A percentile compares a stretch with the other conserved stretches of the same genome.
Evolutionary conservation across 2,113 vertebrate species (phyloP).

Genomic region (Mus pahari): DNA sequence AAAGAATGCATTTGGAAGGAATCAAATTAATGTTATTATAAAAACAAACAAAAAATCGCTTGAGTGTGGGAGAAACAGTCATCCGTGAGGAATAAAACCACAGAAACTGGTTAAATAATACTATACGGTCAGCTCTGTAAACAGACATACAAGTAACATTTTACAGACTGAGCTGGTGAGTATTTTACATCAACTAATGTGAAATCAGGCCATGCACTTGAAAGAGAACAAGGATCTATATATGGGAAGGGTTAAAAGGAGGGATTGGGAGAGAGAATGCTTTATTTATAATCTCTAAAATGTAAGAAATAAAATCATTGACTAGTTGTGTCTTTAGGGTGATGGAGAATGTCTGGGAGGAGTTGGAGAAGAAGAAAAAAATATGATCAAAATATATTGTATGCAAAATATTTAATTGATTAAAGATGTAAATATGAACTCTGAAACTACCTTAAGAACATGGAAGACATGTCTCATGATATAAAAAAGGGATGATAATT

Average conservation of each 20-base stretch:
- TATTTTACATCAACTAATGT: neutral
- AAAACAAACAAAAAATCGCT: neutral
- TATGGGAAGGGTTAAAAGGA: too few species aligned
- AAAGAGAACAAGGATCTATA: neutral
- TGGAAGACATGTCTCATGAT: neutral
- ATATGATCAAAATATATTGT: neutral
- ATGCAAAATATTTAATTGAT: neutral
- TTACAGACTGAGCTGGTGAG: neutral
- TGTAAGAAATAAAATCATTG: neutral
- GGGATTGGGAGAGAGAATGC: too few species aligned
- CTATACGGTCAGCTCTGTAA: neutral
- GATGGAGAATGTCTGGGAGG: neutral
- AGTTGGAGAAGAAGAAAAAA: neutral
- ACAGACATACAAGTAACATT: neutral
- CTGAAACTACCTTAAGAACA: neutral
- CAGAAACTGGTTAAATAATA: neutral
- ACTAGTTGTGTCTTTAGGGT: neutral
- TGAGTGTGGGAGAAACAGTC: neutral
- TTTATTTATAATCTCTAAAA: neutral
- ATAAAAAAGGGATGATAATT: neutral
- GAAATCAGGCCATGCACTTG: neutral
- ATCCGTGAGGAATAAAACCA: accelerated
- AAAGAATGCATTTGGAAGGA: neutral
- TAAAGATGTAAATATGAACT: neutral
- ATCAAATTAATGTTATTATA: neutral